These are phyloP conservation scores for Microplitis manilae DNA, from an alignment of 2,888 invertebrate species.

Conservation along the genomic window DNA sequence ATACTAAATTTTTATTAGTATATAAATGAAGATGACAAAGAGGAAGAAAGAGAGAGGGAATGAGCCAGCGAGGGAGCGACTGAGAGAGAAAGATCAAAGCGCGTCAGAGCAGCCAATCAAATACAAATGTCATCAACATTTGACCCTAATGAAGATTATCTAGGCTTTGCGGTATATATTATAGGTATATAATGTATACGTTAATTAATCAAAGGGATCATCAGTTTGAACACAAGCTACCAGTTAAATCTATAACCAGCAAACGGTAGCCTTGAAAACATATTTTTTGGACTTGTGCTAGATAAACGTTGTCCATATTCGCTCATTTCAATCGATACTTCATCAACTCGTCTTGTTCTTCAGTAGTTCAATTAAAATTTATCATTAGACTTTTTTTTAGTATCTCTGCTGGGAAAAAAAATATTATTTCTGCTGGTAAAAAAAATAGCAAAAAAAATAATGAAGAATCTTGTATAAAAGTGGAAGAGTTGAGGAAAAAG, in stretches of 20 bases:
- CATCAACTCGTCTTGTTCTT: slow-evolving; percentile 7
- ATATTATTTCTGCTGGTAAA: background rate
- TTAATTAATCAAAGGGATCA: slow-evolving; percentile 11
- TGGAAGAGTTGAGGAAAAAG: slow-evolving; percentile 7
- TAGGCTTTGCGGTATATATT: background rate
- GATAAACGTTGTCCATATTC: slow-evolving; percentile 10
- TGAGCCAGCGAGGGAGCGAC: too few relatives aligned
- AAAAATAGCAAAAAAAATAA: background rate
- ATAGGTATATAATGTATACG: background rate
- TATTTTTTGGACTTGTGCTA: slow-evolving; percentile 6
- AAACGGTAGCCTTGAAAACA: slow-evolving; percentile 7
- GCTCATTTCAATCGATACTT: slow-evolving; percentile 22
- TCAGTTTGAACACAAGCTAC: background rate
- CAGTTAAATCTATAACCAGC: background rate
- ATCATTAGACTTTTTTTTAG: background rate
- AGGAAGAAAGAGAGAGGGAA: too few relatives aligned
- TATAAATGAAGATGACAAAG: too few relatives aligned
- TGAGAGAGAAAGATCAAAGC: background rate
- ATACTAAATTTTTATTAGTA: background rate
- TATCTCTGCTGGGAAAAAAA: background rate
- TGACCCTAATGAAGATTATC: background rate
- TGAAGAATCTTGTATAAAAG: background rate
- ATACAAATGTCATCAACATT: background rate
- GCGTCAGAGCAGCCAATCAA: background rate
- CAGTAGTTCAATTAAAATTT: background rate